Percentiles rank a stretch among this genome's conserved stretches.
Evolutionary conservation across 2,888 invertebrate genomes (phyloP).

Genomic region (Anorthoa munda): DNA sequence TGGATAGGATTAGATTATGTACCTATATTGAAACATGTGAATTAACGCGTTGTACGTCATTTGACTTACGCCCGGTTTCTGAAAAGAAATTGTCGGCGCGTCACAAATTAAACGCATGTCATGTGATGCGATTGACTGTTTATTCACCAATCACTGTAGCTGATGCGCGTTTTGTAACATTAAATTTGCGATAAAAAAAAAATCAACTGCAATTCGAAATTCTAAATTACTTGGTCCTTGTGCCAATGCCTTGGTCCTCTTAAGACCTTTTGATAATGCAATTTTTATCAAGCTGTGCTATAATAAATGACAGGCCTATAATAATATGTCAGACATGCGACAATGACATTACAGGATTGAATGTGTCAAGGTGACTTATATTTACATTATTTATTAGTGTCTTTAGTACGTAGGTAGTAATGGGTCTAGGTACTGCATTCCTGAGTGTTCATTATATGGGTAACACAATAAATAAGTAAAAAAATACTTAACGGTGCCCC

Average conservation of each 20-base stretch:
- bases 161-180: neutral
- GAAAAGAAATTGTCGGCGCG: neutral
- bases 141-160: neutral
- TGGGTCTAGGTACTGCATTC: neutral
- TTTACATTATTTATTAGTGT: conserved; percentile 36
- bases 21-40: conserved; percentile 33
- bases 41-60: neutral
- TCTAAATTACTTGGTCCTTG: conserved; percentile 1
- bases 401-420: neutral
- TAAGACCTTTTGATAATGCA: conserved; percentile 4
- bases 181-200: too few relatives aligned
- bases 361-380: conserved; percentile 43
- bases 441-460: neutral
- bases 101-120: neutral
- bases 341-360: conserved; percentile 21
- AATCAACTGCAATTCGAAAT: neutral
- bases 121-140: neutral
- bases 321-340: neutral
- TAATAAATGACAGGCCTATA: neutral
- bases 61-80: neutral
- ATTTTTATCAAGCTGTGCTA: conserved; percentile 11
- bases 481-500: too few relatives aligned
- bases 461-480: neutral
- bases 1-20: conserved; percentile 36
- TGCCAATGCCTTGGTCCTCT: neutral